phyloP scores from a whole-genome alignment of 2,888 invertebrate genomes.

The Euphydryas editha region DNA sequence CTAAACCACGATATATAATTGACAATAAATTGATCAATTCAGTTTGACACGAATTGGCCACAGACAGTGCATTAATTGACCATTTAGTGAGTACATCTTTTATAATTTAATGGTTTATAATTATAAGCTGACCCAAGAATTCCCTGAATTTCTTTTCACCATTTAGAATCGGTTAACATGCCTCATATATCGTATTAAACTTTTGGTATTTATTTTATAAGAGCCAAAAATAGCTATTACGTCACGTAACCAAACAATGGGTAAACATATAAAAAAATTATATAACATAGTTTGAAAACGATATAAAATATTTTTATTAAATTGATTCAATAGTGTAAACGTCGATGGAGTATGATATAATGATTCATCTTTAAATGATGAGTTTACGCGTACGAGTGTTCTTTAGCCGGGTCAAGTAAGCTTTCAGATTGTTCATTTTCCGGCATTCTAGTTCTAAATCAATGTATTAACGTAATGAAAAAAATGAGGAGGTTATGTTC shows the following conservation, averaged over 20 bases:
- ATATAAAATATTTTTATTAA: not conserved
- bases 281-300: slow-evolving; percentile 3
- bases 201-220: not conserved
- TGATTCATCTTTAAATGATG: not conserved
- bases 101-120: no score
- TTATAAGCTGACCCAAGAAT: no score
- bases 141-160: not conserved
- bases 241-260: slow-evolving; percentile 16
- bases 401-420: not conserved
- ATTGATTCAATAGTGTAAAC: not conserved
- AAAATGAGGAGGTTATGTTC: no score
- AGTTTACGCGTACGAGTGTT: not conserved
- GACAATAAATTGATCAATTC: no score
- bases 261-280: slow-evolving; percentile 19
- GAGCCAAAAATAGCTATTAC: not conserved
- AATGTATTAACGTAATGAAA: no score
- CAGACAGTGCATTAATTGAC: no score
- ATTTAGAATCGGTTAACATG: slow-evolving; percentile 13
- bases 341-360: not conserved
- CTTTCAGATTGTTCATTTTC: not conserved
- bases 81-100: no score
- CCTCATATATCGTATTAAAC: not conserved
- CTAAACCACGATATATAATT: no score
- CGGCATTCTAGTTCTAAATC: not conserved
- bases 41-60: not conserved